A percentile compares a stretch with the other conserved stretches of the same genome.
Evolutionary conservation across 2,113 vertebrate species (phyloP).

Genomic region (Lepidothrix coronata): DNA sequence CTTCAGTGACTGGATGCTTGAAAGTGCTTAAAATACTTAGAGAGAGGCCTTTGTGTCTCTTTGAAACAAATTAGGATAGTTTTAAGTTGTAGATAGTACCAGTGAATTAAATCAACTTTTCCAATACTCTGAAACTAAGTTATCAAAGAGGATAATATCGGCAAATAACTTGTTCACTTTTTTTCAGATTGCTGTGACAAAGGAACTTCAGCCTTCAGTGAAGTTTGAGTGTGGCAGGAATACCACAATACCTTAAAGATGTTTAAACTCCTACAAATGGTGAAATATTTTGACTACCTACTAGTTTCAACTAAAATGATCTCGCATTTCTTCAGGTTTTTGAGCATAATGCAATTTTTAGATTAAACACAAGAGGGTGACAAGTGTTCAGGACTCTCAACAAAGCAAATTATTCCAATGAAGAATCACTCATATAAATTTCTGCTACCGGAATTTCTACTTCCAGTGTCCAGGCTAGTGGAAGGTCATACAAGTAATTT

Average conservation of each 20-base stretch:
- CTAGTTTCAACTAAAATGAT: not conserved
- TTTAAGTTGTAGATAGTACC: not conserved
- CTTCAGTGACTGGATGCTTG: not conserved
- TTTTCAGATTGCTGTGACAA: not conserved
- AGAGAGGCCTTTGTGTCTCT: not conserved
- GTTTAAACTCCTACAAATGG: not conserved
- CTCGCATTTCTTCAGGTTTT: not conserved
- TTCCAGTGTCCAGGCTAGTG: not conserved
- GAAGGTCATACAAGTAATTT: not conserved
- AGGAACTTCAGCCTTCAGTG: not conserved
- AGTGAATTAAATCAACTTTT: not conserved
- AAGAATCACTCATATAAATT: not conserved
- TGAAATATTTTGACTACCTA: not conserved
- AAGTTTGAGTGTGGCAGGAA: not conserved
- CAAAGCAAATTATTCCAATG: not conserved
- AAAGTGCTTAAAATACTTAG: not conserved
- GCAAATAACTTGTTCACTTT: not conserved
- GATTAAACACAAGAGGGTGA: constrained; percentile 50
- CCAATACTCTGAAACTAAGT: not conserved
- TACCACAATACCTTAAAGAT: not conserved
- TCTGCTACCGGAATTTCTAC: not conserved
- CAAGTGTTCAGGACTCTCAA: not conserved
- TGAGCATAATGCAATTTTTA: constrained; percentile 26
- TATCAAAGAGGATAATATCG: not conserved
- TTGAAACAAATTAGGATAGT: not conserved